Evolutionary conservation across 2,888 invertebrate genomes (phyloP).

Genomic region (Eupithecia tripunctaria): DNA sequence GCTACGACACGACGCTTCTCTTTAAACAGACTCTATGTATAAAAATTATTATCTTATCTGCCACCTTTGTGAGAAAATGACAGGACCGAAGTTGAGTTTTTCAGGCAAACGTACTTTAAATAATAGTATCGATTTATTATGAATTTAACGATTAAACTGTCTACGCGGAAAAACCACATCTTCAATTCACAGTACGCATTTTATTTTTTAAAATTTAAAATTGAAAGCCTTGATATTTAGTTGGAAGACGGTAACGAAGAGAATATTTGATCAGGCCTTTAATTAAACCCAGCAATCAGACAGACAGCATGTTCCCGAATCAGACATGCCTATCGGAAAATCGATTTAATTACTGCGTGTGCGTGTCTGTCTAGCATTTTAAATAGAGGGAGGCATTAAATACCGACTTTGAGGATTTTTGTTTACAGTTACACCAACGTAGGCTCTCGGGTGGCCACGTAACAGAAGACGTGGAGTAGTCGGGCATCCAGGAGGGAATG

Average conservation of each 20-base stretch:
- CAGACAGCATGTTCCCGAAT: slow-evolving; percentile 17
- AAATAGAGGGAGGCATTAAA: slow-evolving; percentile 40
- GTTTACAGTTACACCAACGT: background rate
- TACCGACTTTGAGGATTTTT: background rate
- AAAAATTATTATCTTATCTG: too few species aligned
- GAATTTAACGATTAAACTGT: background rate
- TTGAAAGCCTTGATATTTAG: background rate
- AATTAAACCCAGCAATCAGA: slow-evolving; percentile 32
- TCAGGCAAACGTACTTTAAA: background rate
- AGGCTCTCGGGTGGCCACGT: background rate
- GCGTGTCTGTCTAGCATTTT: slow-evolving; percentile 22
- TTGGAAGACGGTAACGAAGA: background rate
- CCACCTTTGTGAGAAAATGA: background rate
- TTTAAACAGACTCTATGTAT: too few species aligned
- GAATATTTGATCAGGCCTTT: slow-evolving; percentile 21
- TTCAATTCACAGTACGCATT: background rate
- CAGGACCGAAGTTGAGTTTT: background rate
- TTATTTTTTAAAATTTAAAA: background rate
- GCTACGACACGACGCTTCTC: too few species aligned
- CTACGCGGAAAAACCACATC: background rate
- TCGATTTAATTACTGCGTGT: slow-evolving; percentile 12
- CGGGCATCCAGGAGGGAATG: too few species aligned
- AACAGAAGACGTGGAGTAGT: too few species aligned
- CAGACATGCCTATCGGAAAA: slow-evolving; percentile 18
- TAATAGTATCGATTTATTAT: too few species aligned